Evolutionary conservation across 2,113 vertebrate species (phyloP), one percentile per base, ranked within the genome.

Genomic region (Peromyscus polionotus): DNA sequence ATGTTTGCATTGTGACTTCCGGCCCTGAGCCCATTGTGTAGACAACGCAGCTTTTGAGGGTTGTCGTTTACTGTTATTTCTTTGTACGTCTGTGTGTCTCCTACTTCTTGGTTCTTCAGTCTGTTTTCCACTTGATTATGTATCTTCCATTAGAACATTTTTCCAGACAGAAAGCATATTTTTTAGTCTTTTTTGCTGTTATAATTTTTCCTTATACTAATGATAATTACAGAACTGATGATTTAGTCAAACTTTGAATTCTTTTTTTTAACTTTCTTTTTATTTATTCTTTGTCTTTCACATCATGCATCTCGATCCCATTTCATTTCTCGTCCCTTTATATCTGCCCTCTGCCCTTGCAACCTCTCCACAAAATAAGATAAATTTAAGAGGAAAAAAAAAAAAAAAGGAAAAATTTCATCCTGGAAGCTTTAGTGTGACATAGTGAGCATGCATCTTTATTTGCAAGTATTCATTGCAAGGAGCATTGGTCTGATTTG

Each of bases 161-260:
- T 63, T 28, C 65, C 80, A 83, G 3, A 45, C 51, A 39, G 39
- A 92, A 92, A 73, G 59, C 84, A 57, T 86, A 73, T 83, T 77
- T 96, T 92, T 93, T 36, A 77, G 63, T 61, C 88, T 13, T 88
- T 89, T 87, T 31, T 75, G 26, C 79, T 79, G 76, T 80, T 92
- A 36, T 92, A 91, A 84, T 94, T 95, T 57, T 96, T 57, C 11
- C 63, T 87, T 96, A 42, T 94, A 22, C 9, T 89, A 88, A 45
- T 94, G 12, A 51, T 90, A 89, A 61, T 77, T 88, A 63, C 28
- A 87, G 11, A 67, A 92, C 73, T 88, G 63, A 83, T 79, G 33
- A 51, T 57, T 96, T 76, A 80, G 24, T 42, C 86, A 81, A 59
- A 12, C 67, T 83, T 92, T 84, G 26, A 84, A 61, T 87, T 94